Conservation (phyloP, 2,113 vertebrate species). For the Nerophis ophidion region DNA sequence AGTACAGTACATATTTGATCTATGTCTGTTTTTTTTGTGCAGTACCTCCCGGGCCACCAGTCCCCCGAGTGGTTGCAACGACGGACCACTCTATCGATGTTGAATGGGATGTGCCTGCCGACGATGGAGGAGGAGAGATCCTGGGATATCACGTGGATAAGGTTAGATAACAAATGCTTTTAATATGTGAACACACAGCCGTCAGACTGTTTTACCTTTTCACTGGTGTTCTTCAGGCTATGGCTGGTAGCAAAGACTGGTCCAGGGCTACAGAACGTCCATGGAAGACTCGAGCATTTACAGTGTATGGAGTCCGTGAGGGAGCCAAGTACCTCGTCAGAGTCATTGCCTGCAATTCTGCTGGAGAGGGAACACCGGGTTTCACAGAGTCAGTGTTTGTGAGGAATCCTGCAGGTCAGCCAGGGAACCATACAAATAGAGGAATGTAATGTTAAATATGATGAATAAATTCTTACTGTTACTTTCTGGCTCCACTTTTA, state of each 20-base stretch:
- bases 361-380: constrained; percentile 91
- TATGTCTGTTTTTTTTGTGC: neutral
- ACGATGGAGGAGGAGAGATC: constrained; percentile 91
- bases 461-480: neutral
- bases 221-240: constrained; percentile 45
- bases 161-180: constrained; percentile 26
- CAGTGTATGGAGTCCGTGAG: constrained; percentile 89
- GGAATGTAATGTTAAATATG: fast-evolving
- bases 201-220: neutral
- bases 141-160: constrained; percentile 95
- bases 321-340: constrained; percentile 89
- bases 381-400: constrained; percentile 85
- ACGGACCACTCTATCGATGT: constrained; percentile 85
- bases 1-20: neutral
- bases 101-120: constrained; percentile 86
- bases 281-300: constrained; percentile 76
- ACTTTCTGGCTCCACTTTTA: constrained; percentile 24
- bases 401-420: constrained; percentile 87
- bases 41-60: constrained; percentile 92
- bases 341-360: constrained; percentile 86
- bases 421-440: neutral
- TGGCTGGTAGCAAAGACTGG: constrained; percentile 89
- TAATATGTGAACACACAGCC: neutral
- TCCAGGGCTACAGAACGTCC: constrained; percentile 88
- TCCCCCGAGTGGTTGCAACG: constrained; percentile 78